Conservation (phyloP, 2,888 invertebrate species). For the Drosophila mimetica region DNA sequence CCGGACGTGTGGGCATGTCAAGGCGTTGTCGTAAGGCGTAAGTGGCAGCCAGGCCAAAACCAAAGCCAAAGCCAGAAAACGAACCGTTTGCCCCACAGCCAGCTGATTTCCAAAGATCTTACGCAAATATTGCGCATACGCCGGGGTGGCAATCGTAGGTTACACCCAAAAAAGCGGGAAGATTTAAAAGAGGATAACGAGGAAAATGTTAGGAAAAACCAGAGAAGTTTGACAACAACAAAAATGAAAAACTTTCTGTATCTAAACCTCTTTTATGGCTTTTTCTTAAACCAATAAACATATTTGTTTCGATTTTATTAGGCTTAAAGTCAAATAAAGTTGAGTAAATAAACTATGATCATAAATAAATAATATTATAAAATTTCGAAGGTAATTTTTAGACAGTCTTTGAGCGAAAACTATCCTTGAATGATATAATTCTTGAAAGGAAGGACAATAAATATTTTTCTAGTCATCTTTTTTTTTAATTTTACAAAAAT, state of each 20-base stretch:
- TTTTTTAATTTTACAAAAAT: not conserved
- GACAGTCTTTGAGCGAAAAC: too few relatives aligned
- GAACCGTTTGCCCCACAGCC: conserved; percentile 6
- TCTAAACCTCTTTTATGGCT: too few relatives aligned
- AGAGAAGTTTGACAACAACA: not conserved
- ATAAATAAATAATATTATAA: too few relatives aligned
- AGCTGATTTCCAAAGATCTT: conserved; percentile 35
- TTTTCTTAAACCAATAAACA: too few relatives aligned
- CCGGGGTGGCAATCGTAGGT: conserved; percentile 36
- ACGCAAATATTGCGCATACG: conserved; percentile 73
- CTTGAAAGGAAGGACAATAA: too few relatives aligned
- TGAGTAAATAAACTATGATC: too few relatives aligned
- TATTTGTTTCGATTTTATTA: too few relatives aligned
- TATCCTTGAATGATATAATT: too few relatives aligned
- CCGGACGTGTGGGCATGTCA: conserved; percentile 75
- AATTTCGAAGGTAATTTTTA: too few relatives aligned
- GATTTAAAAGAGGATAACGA: not conserved
- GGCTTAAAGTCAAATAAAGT: too few relatives aligned
- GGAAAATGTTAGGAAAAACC: not conserved
- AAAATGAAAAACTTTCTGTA: too few relatives aligned
- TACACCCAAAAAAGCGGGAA: not conserved
- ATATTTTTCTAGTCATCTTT: too few relatives aligned
- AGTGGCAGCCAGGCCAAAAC: conserved; percentile 46
- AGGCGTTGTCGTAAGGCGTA: conserved; percentile 65
- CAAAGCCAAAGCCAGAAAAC: conserved; percentile 7